Evolutionary conservation across 2,888 invertebrate species (phyloP).

Genomic region (Trichopria drosophilae): DNA sequence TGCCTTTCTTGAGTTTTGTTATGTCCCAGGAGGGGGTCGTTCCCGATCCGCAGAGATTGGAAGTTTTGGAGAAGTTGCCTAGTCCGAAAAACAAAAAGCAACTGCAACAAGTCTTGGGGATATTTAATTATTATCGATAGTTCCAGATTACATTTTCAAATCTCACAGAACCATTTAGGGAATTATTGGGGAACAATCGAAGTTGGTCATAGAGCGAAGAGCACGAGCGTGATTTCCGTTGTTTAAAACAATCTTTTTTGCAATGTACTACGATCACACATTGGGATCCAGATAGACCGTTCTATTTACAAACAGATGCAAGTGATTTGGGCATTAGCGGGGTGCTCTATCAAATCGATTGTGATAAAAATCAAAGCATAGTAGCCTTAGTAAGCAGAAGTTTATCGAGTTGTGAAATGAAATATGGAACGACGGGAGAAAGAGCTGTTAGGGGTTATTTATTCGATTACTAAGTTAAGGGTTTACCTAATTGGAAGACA

Average conservation of each 20-base stretch:
- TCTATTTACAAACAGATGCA: slow-evolving; percentile 1
- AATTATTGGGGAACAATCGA: background rate
- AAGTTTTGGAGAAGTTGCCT: background rate
- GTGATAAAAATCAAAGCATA: too few species aligned
- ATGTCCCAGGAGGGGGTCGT: background rate
- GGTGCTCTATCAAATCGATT: too few species aligned
- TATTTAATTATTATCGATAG: slow-evolving; percentile 18
- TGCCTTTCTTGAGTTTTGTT: background rate
- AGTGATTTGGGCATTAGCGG: too few species aligned
- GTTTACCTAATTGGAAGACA: slow-evolving; percentile 6
- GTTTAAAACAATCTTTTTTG: slow-evolving; percentile 4
- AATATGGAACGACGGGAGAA: slow-evolving; percentile 19
- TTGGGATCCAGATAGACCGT: slow-evolving; percentile 5
- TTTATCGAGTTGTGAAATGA: background rate
- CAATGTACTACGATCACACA: slow-evolving; percentile 4
- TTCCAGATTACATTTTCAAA: slow-evolving; percentile 1
- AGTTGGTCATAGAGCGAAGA: background rate
- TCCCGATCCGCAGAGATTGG: background rate
- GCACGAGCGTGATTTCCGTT: slow-evolving; percentile 5
- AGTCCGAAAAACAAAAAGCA: slow-evolving; percentile 1
- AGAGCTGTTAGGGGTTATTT: slow-evolving; percentile 17
- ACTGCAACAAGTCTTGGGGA: slow-evolving; percentile 29
- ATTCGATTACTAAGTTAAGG: slow-evolving; percentile 17
- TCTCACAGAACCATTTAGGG: background rate
- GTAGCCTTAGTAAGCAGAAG: slow-evolving; percentile 18